Evolutionary conservation across 2,113 vertebrate genomes (phyloP).

Genomic region (Herpailurus yagouaroundi): DNA sequence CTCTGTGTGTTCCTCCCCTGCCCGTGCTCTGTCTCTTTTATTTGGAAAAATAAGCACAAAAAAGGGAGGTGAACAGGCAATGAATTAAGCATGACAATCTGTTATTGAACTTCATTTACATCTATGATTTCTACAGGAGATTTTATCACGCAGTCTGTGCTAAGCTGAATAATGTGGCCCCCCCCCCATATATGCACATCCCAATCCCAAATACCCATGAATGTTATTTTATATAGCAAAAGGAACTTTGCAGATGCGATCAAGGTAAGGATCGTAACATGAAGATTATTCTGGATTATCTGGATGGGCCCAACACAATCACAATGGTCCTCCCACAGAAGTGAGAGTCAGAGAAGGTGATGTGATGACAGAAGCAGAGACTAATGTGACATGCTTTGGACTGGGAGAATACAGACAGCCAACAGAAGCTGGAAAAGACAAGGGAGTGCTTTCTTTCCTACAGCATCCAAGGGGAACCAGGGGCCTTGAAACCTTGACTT

Average conservation of each 20-base stretch:
- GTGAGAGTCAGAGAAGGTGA: not conserved
- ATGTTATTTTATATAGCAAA: not conserved
- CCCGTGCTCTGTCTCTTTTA: not conserved
- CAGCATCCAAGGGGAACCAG: not conserved
- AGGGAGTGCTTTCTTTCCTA: not conserved
- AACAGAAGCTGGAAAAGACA: not conserved
- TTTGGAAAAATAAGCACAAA: not conserved
- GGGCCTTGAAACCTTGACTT: not conserved
- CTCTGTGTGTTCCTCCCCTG: too few relatives aligned
- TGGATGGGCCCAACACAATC: not conserved
- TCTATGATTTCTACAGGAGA: not conserved
- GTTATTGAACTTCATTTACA: not conserved
- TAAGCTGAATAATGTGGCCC: not conserved
- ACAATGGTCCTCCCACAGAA: not conserved
- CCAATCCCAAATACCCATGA: not conserved
- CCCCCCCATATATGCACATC: not conserved
- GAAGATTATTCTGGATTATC: not conserved
- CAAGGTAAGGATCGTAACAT: not conserved
- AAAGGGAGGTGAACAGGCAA: not conserved
- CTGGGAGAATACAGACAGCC: not conserved
- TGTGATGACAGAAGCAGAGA: not conserved
- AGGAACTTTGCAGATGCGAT: not conserved
- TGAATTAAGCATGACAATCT: not conserved
- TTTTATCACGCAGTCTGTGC: not conserved
- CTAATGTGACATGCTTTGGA: accelerated